These are phyloP conservation scores for Paracentrotus lividus DNA, from an alignment of 53 echinoderm and acorn worm species.

Conservation along the genomic window DNA sequence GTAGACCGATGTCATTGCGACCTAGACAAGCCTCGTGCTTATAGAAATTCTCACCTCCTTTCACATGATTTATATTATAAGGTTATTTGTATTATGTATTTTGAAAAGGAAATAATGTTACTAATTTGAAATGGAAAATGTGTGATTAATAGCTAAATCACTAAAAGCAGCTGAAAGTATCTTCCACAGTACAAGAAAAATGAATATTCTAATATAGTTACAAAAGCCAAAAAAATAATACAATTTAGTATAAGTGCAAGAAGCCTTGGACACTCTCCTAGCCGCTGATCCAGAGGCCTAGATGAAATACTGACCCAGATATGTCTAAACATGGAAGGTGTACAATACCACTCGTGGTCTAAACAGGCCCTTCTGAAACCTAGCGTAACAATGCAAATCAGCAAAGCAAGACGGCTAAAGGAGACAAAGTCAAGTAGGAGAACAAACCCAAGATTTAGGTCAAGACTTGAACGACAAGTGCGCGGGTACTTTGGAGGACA, in stretches of 20 bases:
- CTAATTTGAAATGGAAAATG: not conserved
- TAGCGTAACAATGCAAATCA: conserved; percentile 32
- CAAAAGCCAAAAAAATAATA: not conserved
- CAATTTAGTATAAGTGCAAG: not conserved
- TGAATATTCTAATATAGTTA: not conserved
- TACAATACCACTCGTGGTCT: too few species aligned
- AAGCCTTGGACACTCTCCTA: not conserved
- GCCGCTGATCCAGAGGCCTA: not conserved
- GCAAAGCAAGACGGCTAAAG: not conserved
- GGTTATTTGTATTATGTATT: too few species aligned
- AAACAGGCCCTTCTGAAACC: not conserved
- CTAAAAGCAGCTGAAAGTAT: not conserved
- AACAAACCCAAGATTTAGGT: conserved; percentile 20
- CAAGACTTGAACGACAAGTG: conserved; percentile 34
- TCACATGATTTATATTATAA: too few species aligned
- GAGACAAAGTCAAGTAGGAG: conserved; percentile 31
- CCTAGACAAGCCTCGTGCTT: too few species aligned
- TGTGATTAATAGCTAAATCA: not conserved
- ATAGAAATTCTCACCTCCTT: too few species aligned
- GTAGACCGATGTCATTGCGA: too few species aligned
- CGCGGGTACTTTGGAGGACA: conserved; percentile 5
- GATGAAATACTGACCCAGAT: conserved; percentile 5
- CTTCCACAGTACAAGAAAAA: not conserved
- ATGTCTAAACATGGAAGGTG: too few species aligned
- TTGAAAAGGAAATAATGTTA: too few species aligned